Percentiles rank a stretch among this genome's conserved stretches.
phyloP scores from a whole-genome alignment of 2,888 invertebrate species.

The Cantharis lateralis region DNA sequence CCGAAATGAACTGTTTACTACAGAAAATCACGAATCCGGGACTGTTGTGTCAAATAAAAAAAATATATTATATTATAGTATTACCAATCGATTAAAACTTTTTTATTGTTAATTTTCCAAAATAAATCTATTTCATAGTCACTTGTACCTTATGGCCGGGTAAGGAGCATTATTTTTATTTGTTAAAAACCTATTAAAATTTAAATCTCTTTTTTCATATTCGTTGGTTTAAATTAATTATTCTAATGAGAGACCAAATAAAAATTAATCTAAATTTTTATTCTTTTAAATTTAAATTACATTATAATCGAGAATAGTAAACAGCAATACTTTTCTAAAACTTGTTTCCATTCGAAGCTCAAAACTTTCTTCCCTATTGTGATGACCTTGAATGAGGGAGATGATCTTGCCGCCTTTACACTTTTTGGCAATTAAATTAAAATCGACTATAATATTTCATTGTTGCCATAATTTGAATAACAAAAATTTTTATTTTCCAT shows the following conservation, averaged over 20 bases:
- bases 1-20: neutral
- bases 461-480: neutral
- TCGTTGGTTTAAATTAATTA: neutral
- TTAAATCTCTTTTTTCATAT: neutral
- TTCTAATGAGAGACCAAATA: neutral
- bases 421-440: conserved; percentile 12
- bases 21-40: neutral
- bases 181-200: neutral
- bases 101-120: neutral
- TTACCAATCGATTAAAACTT: neutral
- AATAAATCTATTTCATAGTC: neutral
- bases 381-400: conserved; percentile 49
- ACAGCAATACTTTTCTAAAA: conserved; percentile 1
- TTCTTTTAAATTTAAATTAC: neutral
- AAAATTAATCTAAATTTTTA: neutral
- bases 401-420: conserved; percentile 51
- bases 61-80: neutral
- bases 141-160: neutral
- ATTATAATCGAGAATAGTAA: neutral
- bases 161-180: neutral
- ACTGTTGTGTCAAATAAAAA: neutral
- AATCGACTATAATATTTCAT: neutral
- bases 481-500: neutral
- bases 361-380: conserved; percentile 38
- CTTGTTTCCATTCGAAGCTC: conserved; percentile 19